phyloP scores from a whole-genome alignment of 2,888 invertebrate genomes.

The Agonopterix alstromeriana region DNA sequence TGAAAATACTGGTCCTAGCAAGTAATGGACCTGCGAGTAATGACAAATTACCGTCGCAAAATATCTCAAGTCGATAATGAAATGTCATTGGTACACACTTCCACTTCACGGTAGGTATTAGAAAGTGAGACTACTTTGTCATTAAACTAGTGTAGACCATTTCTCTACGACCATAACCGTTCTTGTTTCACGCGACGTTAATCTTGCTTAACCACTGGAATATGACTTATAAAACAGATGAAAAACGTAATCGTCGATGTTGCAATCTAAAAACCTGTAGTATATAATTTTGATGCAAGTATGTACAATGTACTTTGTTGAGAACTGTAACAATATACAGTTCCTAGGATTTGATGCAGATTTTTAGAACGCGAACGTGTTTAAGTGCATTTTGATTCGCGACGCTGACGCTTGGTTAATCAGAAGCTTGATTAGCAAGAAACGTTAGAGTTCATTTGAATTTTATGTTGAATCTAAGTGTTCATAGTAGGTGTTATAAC shows the following conservation, averaged over 20 bases:
- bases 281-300: too few species aligned
- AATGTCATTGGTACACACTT: constrained; percentile 8
- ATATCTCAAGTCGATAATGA: constrained; percentile 1
- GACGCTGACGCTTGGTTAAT: not conserved
- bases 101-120: constrained; percentile 11
- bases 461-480: too few species aligned
- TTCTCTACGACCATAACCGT: constrained; percentile 22
- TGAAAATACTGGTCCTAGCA: not conserved
- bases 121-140: constrained; percentile 13
- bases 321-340: too few species aligned
- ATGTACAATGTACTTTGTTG: too few species aligned
- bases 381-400: not conserved
- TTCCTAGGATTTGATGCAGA: not conserved
- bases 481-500: too few species aligned
- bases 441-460: too few species aligned
- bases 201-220: constrained; percentile 1
- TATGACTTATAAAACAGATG: too few species aligned
- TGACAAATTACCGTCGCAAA: not conserved
- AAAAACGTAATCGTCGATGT: too few species aligned
- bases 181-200: constrained; percentile 23
- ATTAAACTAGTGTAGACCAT: constrained; percentile 16
- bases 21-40: not conserved
- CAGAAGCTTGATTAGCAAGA: not conserved
- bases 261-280: too few species aligned
- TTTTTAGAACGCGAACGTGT: not conserved